Conservation (phyloP, 2,888 invertebrate species). For the Macrophya annulata region DNA sequence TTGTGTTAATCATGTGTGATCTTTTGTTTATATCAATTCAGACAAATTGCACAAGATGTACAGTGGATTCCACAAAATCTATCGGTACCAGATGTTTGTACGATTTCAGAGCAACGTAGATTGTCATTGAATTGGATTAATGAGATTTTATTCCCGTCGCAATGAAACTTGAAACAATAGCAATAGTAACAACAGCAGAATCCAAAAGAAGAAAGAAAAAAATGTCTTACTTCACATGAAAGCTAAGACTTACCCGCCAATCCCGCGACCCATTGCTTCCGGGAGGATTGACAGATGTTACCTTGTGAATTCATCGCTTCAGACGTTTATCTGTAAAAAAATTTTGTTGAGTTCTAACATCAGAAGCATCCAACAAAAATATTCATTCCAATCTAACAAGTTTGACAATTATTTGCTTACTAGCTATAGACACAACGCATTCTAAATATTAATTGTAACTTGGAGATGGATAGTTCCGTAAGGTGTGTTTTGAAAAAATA, state of each 20-base stretch:
- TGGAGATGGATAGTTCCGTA: background rate
- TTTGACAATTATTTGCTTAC: background rate
- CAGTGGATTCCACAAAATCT: background rate
- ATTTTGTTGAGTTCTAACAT: background rate
- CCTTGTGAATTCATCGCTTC: background rate
- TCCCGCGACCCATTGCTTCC: conserved; percentile 34
- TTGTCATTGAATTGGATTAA: background rate
- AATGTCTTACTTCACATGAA: background rate
- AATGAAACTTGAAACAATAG: background rate
- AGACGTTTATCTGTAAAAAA: conserved; percentile 3
- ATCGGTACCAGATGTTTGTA: background rate
- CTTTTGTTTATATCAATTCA: background rate
- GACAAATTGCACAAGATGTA: background rate
- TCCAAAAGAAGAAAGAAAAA: background rate
- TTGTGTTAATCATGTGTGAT: background rate
- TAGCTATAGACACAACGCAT: background rate
- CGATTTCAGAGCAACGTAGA: background rate
- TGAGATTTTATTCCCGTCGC: background rate
- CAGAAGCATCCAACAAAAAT: background rate
- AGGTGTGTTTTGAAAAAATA: background rate
- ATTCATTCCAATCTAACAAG: background rate
- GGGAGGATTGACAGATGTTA: background rate
- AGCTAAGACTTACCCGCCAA: background rate
- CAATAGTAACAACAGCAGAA: background rate
- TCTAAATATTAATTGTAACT: background rate